A percentile compares a stretch with the other conserved stretches of the same genome.
Conservation (phyloP, 2,797 vertebrate genomes). For the Gallinago solitaria region DNA sequence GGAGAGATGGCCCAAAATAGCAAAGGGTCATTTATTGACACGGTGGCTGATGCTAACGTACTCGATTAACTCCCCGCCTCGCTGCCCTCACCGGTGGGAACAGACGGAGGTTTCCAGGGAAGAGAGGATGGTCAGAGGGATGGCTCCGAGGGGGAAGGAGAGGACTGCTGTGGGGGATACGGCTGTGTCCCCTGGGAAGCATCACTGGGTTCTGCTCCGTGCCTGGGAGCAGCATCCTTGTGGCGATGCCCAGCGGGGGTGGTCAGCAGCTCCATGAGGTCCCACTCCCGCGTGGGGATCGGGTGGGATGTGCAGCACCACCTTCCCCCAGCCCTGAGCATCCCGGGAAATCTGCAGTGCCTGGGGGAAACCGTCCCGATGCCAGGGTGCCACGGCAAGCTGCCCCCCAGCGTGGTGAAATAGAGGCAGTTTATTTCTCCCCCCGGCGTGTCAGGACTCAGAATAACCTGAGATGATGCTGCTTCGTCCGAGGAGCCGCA, state of each 20-base stretch:
- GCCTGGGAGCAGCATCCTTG: neutral
- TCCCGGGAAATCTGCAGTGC: neutral
- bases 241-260: neutral
- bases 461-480: neutral
- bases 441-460: neutral
- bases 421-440: neutral
- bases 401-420: neutral
- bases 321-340: neutral
- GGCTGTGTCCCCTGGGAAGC: neutral
- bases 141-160: neutral
- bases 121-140: neutral
- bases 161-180: fast-evolving
- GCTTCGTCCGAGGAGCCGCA: neutral
- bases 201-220: fast-evolving
- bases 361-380: fast-evolving
- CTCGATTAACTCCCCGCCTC: slow-evolving; percentile 14
- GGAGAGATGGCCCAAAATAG: neutral
- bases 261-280: neutral
- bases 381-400: fast-evolving
- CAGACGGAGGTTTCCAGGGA: slow-evolving; percentile 18
- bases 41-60: neutral
- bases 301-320: neutral
- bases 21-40: slow-evolving; percentile 30
- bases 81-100: neutral
- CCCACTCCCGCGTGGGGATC: neutral